Evolutionary conservation across 1,140 invertebrate genomes (phyloP).

Genomic region (Achatina immaculata): DNA sequence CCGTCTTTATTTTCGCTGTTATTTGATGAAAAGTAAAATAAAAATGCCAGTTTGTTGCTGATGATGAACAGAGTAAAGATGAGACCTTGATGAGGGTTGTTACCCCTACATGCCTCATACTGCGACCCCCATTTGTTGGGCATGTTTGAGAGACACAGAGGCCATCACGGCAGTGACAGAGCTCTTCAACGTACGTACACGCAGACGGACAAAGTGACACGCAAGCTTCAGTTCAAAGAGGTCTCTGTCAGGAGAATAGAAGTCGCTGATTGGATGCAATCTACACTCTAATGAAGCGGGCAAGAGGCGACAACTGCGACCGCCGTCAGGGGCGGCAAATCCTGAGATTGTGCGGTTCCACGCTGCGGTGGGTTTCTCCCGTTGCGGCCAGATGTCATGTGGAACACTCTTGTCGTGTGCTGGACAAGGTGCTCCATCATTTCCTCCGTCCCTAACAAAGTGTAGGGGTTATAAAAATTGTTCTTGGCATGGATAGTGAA

Average conservation of each 20-base stretch:
- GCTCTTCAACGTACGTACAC: not conserved
- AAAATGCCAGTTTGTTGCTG: too few relatives aligned
- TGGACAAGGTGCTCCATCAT: constrained; percentile 18
- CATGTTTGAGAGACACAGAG: not conserved
- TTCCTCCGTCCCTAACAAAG: not conserved
- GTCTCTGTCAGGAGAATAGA: constrained; percentile 3
- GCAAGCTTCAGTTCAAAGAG: not conserved
- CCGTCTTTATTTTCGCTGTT: too few relatives aligned
- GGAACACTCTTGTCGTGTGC: constrained; percentile 8
- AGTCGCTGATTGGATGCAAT: constrained; percentile 18
- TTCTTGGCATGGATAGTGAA: constrained; percentile 2
- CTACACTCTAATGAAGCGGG: constrained; percentile 16
- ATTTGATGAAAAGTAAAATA: too few relatives aligned
- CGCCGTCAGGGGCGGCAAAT: constrained; percentile 20
- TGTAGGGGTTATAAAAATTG: constrained; percentile 3
- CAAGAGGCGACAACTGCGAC: not conserved
- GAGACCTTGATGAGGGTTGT: too few relatives aligned
- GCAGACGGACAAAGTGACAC: not conserved
- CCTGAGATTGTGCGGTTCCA: not conserved
- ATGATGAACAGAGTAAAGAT: too few relatives aligned
- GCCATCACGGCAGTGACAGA: too few relatives aligned
- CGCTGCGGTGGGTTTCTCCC: constrained; percentile 12
- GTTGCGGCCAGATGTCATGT: constrained; percentile 9
- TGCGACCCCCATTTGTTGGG: too few relatives aligned
- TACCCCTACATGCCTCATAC: too few relatives aligned